Evolutionary conservation across 2,113 vertebrate genomes (phyloP).

Genomic region (Bothrops jararaca): DNA sequence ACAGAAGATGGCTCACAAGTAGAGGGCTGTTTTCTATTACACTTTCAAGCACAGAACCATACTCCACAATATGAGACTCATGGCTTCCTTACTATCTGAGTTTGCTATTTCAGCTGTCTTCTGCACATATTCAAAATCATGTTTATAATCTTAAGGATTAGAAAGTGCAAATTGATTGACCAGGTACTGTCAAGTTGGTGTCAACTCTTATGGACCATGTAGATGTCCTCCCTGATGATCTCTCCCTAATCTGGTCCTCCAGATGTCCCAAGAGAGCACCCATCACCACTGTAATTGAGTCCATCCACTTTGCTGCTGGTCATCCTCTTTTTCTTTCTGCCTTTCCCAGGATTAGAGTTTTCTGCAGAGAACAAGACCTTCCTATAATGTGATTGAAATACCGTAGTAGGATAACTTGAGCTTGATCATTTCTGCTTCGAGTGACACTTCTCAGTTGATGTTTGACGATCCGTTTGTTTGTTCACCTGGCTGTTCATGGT

Average conservation of each 20-base stretch:
- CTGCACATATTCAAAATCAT: too few species aligned
- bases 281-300: background rate
- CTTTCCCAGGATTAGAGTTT: background rate
- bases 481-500: background rate
- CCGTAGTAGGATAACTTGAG: background rate
- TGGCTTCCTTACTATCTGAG: background rate
- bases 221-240: too few species aligned
- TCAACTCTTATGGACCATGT: too few species aligned
- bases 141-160: too few species aligned
- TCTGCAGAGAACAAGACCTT: background rate
- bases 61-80: background rate
- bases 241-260: too few species aligned
- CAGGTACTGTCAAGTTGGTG: too few species aligned
- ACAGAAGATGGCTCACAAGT: background rate
- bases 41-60: background rate
- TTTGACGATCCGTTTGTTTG: background rate
- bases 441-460: background rate
- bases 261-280: background rate
- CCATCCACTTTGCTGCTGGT: background rate
- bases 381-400: background rate
- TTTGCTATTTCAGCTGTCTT: background rate
- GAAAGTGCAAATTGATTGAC: too few species aligned
- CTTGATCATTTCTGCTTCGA: background rate
- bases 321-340: background rate
- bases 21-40: background rate